Conservation (phyloP, 1,140 invertebrate species). For the Oscheius sp. region DNA sequence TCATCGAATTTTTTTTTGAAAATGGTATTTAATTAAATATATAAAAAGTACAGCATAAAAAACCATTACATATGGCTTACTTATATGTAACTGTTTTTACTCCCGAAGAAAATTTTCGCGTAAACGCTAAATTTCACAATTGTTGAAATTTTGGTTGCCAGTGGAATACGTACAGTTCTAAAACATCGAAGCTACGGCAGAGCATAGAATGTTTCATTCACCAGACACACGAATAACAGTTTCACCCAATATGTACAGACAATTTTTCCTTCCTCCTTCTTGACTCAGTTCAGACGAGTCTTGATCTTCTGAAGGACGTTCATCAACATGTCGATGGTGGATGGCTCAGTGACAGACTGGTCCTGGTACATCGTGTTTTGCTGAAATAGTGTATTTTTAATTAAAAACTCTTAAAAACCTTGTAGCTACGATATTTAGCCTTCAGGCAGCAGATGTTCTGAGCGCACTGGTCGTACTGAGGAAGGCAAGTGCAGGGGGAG, state of each 20-base stretch:
- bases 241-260: constrained; percentile 6
- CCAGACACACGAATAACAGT: neutral
- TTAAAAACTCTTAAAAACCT: constrained; percentile 16
- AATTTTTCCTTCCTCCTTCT: neutral
- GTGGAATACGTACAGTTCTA: no score
- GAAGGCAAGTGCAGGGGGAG: constrained; percentile 30
- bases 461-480: constrained; percentile 39
- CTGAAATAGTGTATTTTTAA: neutral
- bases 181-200: no score
- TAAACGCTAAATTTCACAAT: no score
- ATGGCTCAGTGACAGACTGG: constrained; percentile 7
- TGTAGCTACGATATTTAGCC: constrained; percentile 29
- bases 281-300: constrained; percentile 14
- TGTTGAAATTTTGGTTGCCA: no score
- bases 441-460: constrained; percentile 38
- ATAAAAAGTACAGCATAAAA: no score
- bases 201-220: no score
- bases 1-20: no score
- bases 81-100: no score
- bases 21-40: no score
- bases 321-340: constrained; percentile 38
- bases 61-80: no score
- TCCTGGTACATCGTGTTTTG: neutral
- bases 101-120: no score
- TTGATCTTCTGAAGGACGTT: constrained; percentile 37